Conservation (phyloP, 2,888 invertebrate species). For the Machimus atricapillus region DNA sequence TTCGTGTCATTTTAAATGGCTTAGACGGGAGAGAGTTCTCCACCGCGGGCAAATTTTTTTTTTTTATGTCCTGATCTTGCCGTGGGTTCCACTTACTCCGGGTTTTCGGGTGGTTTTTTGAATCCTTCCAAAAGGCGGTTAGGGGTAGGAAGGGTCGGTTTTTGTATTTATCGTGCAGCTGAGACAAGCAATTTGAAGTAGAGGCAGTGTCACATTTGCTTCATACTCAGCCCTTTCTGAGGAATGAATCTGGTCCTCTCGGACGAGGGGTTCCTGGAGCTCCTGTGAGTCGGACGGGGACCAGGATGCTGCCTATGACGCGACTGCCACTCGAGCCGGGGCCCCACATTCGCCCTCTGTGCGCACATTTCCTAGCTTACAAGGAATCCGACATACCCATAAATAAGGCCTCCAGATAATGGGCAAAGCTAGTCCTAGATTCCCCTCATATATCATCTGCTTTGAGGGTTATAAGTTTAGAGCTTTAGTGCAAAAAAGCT, state of each 20-base stretch:
- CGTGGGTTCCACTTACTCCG: neutral
- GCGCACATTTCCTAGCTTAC: slow-evolving; percentile 17
- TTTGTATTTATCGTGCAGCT: slow-evolving; percentile 35
- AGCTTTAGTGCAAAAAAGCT: slow-evolving; percentile 20
- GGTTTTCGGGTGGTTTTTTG: neutral
- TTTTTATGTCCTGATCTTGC: neutral
- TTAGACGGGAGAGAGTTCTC: slow-evolving; percentile 2
- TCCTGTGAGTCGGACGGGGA: neutral
- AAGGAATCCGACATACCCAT: slow-evolving; percentile 35
- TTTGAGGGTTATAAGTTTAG: slow-evolving; percentile 28
- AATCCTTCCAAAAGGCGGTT: neutral
- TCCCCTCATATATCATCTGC: slow-evolving; percentile 27
- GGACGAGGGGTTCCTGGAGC: neutral
- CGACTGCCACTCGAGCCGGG: neutral
- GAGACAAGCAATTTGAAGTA: neutral
- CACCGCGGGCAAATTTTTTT: neutral
- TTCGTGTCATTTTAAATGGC: slow-evolving; percentile 43
- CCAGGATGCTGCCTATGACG: neutral
- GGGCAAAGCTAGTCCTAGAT: slow-evolving; percentile 34
- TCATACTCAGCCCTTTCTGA: neutral
- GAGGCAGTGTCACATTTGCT: slow-evolving; percentile 24
- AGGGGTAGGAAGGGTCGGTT: neutral
- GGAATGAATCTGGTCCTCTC: neutral
- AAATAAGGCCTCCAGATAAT: slow-evolving; percentile 39
- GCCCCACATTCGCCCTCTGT: neutral